Evolutionary conservation across 1,140 invertebrate species (phyloP).

Genomic region (Batillaria attramentaria): DNA sequence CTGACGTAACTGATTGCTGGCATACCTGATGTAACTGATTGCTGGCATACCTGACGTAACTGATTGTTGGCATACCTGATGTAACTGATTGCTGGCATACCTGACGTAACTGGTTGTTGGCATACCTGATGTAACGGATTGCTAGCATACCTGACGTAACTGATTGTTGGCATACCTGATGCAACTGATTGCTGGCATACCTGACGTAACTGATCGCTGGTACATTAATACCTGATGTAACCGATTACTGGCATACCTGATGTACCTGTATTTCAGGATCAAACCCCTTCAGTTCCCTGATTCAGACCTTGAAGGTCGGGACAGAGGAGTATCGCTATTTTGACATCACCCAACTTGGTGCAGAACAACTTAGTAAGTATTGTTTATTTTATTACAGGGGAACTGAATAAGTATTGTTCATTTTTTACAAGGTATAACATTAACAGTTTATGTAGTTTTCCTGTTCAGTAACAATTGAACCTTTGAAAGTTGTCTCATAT

Average conservation of each 20-base stretch:
- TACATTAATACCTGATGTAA: too few species aligned
- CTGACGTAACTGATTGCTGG: too few species aligned
- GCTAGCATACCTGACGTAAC: neutral
- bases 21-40: too few species aligned
- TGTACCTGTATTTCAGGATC: conserved; percentile 38
- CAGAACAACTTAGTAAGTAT: conserved; percentile 83
- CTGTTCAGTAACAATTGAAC: neutral
- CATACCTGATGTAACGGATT: neutral
- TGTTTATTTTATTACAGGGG: neutral
- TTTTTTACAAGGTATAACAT: neutral
- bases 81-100: neutral
- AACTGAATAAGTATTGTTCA: neutral
- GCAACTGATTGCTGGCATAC: neutral
- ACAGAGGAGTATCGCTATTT: conserved; percentile 83
- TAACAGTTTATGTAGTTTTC: neutral
- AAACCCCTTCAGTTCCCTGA: conserved; percentile 82
- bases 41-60: too few species aligned
- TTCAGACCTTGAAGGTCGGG: conserved; percentile 79
- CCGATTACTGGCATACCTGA: neutral
- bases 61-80: too few species aligned
- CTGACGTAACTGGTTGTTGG: neutral
- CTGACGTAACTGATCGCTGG: neutral
- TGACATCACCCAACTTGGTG: conserved; percentile 79
- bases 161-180: neutral
- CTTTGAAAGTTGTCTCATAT: neutral